Evolutionary conservation across 2,888 invertebrate species (phyloP).

Genomic region (Rhabditoides inermis): DNA sequence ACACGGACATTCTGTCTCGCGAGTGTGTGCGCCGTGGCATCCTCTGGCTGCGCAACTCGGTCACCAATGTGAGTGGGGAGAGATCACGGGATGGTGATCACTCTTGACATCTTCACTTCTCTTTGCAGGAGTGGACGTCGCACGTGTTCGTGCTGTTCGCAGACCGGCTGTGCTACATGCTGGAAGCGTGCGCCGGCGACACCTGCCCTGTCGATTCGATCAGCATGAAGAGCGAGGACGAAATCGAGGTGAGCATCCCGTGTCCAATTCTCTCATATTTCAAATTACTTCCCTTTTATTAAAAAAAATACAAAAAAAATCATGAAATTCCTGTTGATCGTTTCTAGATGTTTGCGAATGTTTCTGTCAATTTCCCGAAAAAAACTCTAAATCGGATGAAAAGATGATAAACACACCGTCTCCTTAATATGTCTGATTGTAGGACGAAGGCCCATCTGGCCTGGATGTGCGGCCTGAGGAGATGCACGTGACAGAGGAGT

Average conservation of each 20-base stretch:
- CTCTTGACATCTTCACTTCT: background rate
- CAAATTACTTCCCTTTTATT: background rate
- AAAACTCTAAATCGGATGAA: background rate
- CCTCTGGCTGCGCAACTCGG: conserved; percentile 32
- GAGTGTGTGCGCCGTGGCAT: conserved; percentile 44
- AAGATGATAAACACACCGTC: too few relatives aligned
- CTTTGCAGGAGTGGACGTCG: conserved; percentile 36
- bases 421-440: conserved; percentile 1
- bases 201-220: conserved; percentile 20
- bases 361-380: too few relatives aligned
- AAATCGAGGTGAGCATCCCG: conserved; percentile 12
- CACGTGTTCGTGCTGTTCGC: conserved; percentile 49
- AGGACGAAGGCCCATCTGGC: conserved; percentile 34
- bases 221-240: conserved; percentile 43
- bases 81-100: background rate
- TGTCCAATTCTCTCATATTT: background rate
- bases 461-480: conserved; percentile 49
- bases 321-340: background rate
- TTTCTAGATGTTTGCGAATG: background rate
- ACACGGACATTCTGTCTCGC: conserved; percentile 37
- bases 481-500: conserved; percentile 52
- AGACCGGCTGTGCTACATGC: conserved; percentile 46
- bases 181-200: conserved; percentile 26
- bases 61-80: conserved; percentile 15
- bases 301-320: background rate